phyloP scores from a whole-genome alignment of 2,113 vertebrate genomes.

The Pterocles burchelli region DNA sequence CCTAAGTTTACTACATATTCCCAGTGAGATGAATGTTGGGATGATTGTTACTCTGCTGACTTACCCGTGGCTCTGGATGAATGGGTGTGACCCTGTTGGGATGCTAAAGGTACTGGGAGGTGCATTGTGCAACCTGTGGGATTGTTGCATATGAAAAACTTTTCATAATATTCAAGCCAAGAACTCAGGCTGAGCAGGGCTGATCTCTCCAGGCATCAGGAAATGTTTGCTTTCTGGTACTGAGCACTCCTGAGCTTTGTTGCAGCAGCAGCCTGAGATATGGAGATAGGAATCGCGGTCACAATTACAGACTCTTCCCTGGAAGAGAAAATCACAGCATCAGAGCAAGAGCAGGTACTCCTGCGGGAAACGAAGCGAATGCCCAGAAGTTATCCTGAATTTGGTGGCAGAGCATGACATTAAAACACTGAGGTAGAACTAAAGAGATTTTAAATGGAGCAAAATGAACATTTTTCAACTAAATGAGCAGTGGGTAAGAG shows the following conservation, averaged over 20 bases:
- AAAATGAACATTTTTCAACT: neutral
- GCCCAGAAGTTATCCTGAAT: neutral
- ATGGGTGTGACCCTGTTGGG: neutral
- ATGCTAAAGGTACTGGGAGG: neutral
- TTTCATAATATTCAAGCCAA: neutral
- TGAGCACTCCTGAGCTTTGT: neutral
- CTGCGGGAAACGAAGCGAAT: neutral
- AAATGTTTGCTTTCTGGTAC: neutral
- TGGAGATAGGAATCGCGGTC: neutral
- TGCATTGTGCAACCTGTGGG: neutral
- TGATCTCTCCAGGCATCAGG: neutral
- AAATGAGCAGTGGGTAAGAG: neutral
- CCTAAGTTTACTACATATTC: neutral
- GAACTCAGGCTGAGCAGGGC: neutral
- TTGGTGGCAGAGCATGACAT: neutral
- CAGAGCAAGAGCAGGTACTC: neutral
- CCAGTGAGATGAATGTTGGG: neutral
- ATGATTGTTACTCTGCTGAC: neutral
- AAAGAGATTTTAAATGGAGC: neutral
- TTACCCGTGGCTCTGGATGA: neutral
- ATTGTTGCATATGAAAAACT: fast-evolving
- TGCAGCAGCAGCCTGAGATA: neutral
- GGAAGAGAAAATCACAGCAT: neutral
- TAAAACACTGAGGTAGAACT: neutral
- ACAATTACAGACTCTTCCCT: neutral